Conservation (phyloP, 2,888 invertebrate species). For the Eupithecia pulchellata region DNA sequence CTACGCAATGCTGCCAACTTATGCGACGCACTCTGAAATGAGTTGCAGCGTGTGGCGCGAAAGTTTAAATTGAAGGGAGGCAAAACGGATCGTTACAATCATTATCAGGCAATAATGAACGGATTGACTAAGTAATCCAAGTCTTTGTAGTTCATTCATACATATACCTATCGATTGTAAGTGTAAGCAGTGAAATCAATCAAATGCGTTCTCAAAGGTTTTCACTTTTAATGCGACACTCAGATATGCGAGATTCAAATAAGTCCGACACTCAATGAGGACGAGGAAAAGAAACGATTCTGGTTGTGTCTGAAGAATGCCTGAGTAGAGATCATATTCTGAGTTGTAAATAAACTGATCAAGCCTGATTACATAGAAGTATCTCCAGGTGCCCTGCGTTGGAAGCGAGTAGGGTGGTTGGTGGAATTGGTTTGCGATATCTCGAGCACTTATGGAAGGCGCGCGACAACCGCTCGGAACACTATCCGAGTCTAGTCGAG, state of each 20-base stretch:
- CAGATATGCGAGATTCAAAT: neutral
- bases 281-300: neutral
- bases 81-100: no score
- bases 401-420: neutral
- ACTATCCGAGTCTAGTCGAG: slow-evolving; percentile 25
- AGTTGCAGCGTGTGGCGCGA: no score
- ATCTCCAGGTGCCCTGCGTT: neutral
- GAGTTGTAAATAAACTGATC: neutral
- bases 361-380: neutral
- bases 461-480: slow-evolving; percentile 16
- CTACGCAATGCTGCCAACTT: no score
- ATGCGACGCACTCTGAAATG: no score
- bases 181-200: neutral
- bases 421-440: neutral
- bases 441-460: neutral
- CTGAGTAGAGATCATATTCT: neutral
- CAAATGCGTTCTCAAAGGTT: neutral
- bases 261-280: neutral
- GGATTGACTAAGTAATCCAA: neutral
- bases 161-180: neutral
- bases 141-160: no score
- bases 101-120: neutral
- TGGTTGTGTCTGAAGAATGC: neutral
- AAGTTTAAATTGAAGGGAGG: no score
- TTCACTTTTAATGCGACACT: neutral